Evolutionary conservation across 1,140 invertebrate genomes (phyloP), one percentile per base, ranked within the genome.

Genomic region (Homarus americanus): DNA sequence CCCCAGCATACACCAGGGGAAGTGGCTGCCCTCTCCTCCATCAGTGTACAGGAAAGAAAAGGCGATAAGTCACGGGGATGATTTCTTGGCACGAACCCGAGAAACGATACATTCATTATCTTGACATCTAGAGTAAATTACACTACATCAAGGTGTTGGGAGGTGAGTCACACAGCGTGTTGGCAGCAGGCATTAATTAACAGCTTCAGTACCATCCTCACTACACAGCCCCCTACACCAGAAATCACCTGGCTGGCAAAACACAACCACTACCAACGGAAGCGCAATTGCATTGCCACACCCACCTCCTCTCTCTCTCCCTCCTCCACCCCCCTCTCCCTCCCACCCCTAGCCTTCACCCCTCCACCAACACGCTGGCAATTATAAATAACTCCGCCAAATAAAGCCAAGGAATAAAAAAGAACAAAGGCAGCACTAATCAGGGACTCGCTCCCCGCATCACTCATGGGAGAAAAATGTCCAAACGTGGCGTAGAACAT

Each of bases 41-140:
- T 7, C 66, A 69, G 44, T 5, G 44, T 15, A 49, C 44, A 49
- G 44, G 44, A 15, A 15, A 15, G 44, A 49, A 49, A n/a, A n/a
- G n/a, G n/a, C n/a, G 44, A 7, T 7, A 49, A 49, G 44, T 15
- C 44, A 5, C 44, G 12, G 44, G 5, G 44, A 49, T 49, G 20
- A 58, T 24, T 9, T 58, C 20, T 58, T 58, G 53, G 10, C 10
- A 10, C 20, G 20, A 58, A 10, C 53, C 20, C 9, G 20, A 58
- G 53, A 24, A 58, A 17, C 9, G 20, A 58, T 15, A 10, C 9
- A 69, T 83, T 83, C 80, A 66, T 83, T 66, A 66, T 83, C 80
- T 36, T 83, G 80, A 83, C 53, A 69, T 83, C 58, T 38, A 83
- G 80, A 83, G 80, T 83, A 83, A 83, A 83, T 82, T 82, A 41